phyloP scores from a whole-genome alignment of 2,888 invertebrate species.

The Thereva nobilitata region DNA sequence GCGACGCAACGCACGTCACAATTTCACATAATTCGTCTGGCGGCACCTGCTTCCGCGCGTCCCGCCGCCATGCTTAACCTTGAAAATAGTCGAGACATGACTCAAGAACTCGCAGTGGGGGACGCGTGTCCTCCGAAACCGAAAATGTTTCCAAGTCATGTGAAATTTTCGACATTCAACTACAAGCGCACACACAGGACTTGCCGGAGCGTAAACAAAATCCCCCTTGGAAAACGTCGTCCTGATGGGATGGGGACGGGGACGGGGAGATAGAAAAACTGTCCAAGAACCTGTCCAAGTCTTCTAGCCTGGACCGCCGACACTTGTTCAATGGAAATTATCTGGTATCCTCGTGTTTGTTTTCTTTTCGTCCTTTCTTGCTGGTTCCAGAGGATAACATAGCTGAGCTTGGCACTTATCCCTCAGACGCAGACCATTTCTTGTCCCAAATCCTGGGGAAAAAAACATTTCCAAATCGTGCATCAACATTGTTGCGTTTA shows the following conservation, averaged over 20 bases:
- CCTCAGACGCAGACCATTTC: too few relatives aligned
- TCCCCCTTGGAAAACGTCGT: background rate
- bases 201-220: too few relatives aligned
- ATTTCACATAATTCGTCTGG: too few relatives aligned
- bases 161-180: background rate
- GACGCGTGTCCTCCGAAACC: slow-evolving; percentile 8
- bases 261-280: background rate
- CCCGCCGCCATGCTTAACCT: background rate
- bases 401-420: background rate
- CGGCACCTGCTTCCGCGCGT: too few relatives aligned
- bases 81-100: slow-evolving; percentile 1
- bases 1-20: background rate
- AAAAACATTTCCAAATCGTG: too few relatives aligned
- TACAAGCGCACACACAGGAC: background rate
- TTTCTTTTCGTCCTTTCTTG: slow-evolving; percentile 16
- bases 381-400: slow-evolving; percentile 18
- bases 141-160: slow-evolving; percentile 2
- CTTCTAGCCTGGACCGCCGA: slow-evolving; percentile 22
- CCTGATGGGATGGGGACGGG: background rate
- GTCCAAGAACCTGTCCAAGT: too few relatives aligned
- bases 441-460: too few relatives aligned
- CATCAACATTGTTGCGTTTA: too few relatives aligned
- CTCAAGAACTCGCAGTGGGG: background rate
- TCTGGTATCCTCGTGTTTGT: background rate
- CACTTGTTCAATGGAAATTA: slow-evolving; percentile 17